Conservation (phyloP, 2,888 invertebrate genomes). For the Gisinianus flammeolus region DNA sequence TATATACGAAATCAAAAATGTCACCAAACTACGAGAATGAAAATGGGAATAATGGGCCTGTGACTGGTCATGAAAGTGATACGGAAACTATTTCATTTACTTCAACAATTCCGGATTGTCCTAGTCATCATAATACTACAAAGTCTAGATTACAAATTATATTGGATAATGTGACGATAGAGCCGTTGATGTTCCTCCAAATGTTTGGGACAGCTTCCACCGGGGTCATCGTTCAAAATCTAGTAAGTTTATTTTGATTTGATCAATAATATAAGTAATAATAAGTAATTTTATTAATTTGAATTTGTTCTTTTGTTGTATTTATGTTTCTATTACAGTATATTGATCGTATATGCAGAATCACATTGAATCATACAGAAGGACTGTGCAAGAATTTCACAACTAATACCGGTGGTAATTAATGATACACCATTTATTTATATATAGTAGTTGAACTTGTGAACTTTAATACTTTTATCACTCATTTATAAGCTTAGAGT, state of each 20-base stretch:
- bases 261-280: no score
- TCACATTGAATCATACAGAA: conserved; percentile 34
- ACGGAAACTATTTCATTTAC: conserved; percentile 20
- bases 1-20: no score
- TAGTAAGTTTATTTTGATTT: background rate
- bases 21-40: background rate
- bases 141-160: conserved; percentile 37
- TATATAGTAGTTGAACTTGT: no score
- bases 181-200: conserved; percentile 50
- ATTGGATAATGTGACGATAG: conserved; percentile 50
- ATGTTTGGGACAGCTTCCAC: conserved; percentile 51
- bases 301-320: no score
- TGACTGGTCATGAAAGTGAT: background rate
- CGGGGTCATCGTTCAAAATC: conserved; percentile 52
- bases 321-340: conserved; percentile 29
- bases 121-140: background rate
- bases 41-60: background rate
- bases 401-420: conserved; percentile 23
- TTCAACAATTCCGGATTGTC: conserved; percentile 8
- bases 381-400: conserved; percentile 45
- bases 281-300: no score
- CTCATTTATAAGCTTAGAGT: no score
- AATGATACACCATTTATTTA: no score
- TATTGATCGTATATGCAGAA: conserved; percentile 53
- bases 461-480: no score